A percentile compares a stretch with the other conserved stretches of the same genome.
Conservation (phyloP, 2,797 vertebrate species). For the Tangara arthus region DNA sequence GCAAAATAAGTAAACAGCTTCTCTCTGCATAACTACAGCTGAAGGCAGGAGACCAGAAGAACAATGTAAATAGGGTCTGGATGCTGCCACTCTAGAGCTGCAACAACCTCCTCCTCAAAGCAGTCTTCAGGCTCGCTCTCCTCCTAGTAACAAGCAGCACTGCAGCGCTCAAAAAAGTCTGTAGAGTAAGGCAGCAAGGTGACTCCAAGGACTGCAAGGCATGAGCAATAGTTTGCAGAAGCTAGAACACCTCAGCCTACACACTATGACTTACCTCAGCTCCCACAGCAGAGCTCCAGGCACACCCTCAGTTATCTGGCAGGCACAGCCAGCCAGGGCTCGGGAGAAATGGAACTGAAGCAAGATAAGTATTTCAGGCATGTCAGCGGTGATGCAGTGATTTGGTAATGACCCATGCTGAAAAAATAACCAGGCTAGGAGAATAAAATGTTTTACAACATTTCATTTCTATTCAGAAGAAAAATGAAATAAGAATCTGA, state of each 20-base stretch:
- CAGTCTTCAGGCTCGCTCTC: not conserved
- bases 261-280: slow-evolving; percentile 17
- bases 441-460: not conserved
- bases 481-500: not conserved
- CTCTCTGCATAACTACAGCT: not conserved
- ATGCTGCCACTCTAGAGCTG: not conserved
- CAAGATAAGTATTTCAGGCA: slow-evolving; percentile 28
- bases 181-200: slow-evolving; percentile 38
- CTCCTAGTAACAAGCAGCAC: slow-evolving; percentile 25
- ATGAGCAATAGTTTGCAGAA: slow-evolving; percentile 35
- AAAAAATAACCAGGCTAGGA: not conserved
- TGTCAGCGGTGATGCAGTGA: not conserved
- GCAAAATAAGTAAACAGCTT: slow-evolving; percentile 51
- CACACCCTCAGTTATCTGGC: not conserved
- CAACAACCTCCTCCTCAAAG: not conserved
- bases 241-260: slow-evolving; percentile 27
- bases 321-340: not conserved
- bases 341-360: not conserved
- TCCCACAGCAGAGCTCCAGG: slow-evolving; percentile 26
- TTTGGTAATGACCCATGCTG: not conserved
- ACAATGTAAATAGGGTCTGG: not conserved
- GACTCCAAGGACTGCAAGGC: slow-evolving; percentile 46
- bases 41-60: not conserved
- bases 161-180: not conserved
- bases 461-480: not conserved